Evolutionary conservation across 1,140 invertebrate genomes (phyloP).

Genomic region (Lucilia sericata): DNA sequence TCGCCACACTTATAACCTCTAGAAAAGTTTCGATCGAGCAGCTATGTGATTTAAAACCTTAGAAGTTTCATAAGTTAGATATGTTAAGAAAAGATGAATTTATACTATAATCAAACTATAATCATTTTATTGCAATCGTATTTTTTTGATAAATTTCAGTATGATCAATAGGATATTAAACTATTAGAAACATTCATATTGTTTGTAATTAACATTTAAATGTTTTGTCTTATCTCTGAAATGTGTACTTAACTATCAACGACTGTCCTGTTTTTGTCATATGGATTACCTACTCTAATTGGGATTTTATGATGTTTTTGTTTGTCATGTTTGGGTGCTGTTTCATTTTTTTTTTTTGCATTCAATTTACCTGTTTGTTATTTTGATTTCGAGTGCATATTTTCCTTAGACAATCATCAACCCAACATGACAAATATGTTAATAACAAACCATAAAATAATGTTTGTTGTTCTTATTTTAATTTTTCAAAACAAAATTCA

Average conservation of each 20-base stretch:
- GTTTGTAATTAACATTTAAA: background rate
- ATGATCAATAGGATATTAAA: too few species aligned
- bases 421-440: background rate
- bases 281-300: background rate
- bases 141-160: too few species aligned
- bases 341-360: background rate
- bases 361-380: background rate
- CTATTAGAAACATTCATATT: too few species aligned
- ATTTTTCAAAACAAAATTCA: background rate
- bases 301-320: slow-evolving; percentile 1
- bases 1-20: too few species aligned
- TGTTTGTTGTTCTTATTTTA: background rate
- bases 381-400: background rate
- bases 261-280: background rate
- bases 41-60: too few species aligned
- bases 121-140: too few species aligned
- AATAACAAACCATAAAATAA: background rate
- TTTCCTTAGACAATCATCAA: background rate
- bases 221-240: background rate
- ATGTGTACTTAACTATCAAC: background rate
- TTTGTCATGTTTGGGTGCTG: background rate
- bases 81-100: too few species aligned
- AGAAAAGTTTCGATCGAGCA: too few species aligned
- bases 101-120: too few species aligned
- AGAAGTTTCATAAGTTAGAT: too few species aligned